Conservation (phyloP, 2,113 vertebrate species). For the Odontesthes bonariensis region DNA sequence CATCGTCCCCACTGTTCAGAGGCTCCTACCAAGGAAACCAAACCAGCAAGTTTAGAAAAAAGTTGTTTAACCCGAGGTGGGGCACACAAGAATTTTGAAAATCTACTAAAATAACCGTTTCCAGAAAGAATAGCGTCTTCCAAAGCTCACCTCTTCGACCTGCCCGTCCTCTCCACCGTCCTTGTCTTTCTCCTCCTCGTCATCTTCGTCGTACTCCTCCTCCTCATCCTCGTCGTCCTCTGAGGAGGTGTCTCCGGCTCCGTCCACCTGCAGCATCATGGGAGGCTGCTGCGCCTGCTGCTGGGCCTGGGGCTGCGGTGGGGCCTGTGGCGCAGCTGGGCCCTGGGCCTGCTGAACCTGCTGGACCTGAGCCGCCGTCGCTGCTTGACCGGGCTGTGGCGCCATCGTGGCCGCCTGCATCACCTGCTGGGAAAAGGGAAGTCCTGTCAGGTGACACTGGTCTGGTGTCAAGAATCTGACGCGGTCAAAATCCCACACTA, state of each 20-base stretch:
- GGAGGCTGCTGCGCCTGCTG: constrained; percentile 89
- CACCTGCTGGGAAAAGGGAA: constrained; percentile 46
- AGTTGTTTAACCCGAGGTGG: not conserved
- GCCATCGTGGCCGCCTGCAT: constrained; percentile 89
- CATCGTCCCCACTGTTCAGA: constrained; percentile 96
- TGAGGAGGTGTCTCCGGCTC: constrained; percentile 94
- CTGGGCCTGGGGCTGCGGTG: constrained; percentile 41
- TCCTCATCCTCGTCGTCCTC: constrained; percentile 99
- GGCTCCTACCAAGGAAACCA: constrained; percentile 86
- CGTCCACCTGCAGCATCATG: constrained; percentile 95
- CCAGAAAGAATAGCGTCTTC: no score
- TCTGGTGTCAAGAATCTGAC: no score
- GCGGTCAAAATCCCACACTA: no score
- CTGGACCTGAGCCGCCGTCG: constrained; percentile 72
- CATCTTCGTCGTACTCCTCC: constrained; percentile 97
- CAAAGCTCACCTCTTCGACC: constrained; percentile 90
- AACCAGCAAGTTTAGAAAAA: not conserved
- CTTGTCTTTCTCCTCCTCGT: constrained; percentile 98
- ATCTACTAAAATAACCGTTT: no score
- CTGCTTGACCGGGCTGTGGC: constrained; percentile 86
- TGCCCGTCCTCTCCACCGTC: constrained; percentile 96
- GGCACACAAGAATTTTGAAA: no score
- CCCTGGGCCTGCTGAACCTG: constrained; percentile 76
- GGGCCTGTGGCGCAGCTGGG: constrained; percentile 64
- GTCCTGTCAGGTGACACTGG: no score